Base-by-base conservation (phyloP, 2,113 vertebrate species). In the Zeus faber region DNA sequence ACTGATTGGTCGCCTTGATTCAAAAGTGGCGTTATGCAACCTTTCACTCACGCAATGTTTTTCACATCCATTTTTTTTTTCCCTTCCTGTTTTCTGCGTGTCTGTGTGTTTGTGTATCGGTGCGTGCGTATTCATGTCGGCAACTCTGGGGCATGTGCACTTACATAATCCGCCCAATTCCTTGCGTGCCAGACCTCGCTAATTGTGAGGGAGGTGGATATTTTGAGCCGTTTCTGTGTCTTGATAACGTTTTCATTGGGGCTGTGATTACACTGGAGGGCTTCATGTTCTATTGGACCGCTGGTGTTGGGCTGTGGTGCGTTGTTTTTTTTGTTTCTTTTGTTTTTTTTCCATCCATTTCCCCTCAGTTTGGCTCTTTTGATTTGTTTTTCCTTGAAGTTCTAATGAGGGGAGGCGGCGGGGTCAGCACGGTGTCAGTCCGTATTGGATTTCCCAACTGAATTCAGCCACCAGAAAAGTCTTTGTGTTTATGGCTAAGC, bases 21-120 rank as follows among this genome's bases (percentile, higher is more conserved):
- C 55, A 71, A 63, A 74, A 69, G 14, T 64, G 48, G 4, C 27
- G 58, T 80, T 79, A 82, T 54, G 74, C 65, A 82, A 83, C 50
- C 31, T 35, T 10, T 6, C 31, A 11, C 31, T 35, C 5, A 11
- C 5, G 9, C 5, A 11, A 3, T 35, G 6, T 2, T n/a, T 29
- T 29, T 29, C 27, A 29, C 27, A 29, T 29, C 4, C 9, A 5
- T 9, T 29, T n/a, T 39, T 16, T 43, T 20, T 20, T 7, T 17
- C 4, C 2, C 5, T 43, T 6, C 2, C 40, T 7, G 1, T 20
- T 20, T 17, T 2, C 17, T 7, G 2, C 27, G 33, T 37, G 13
- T 9, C 11, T 44, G 41, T 44, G 2, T 26, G 23, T 25, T 14
- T 26, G 11, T 48, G 45, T 44, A 8, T 44, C 2, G 6, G 17